These are phyloP conservation scores for Trypoxylus dichotomus DNA, from an alignment of 1,140 invertebrate genomes.

Conservation along the genomic window DNA sequence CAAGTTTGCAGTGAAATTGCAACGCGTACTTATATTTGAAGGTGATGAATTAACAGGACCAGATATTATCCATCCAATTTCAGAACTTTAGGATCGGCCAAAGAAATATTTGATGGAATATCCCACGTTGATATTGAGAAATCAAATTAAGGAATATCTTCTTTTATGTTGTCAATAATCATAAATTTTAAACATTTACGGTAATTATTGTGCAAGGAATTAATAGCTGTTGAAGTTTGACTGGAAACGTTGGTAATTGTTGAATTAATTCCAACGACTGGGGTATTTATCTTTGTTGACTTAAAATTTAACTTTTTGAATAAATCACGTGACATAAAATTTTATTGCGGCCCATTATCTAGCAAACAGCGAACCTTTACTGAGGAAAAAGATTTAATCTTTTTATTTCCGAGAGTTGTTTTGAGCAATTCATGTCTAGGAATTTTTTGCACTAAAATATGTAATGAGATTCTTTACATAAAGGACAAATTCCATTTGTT, in stretches of 20 bases:
- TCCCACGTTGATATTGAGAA: no score
- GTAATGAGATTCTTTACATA: no score
- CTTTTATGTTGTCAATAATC: neutral
- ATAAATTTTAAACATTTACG: neutral
- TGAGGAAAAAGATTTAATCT: neutral
- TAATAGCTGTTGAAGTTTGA: neutral
- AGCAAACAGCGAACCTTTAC: neutral
- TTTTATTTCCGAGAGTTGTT: neutral
- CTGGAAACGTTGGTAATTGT: neutral
- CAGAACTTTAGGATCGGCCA: no score
- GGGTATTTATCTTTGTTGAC: neutral
- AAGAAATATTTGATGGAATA: no score
- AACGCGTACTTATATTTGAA: neutral
- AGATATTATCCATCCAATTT: slow-evolving; percentile 5
- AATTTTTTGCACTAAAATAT: neutral
- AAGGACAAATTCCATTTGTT: neutral
- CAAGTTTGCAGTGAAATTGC: neutral
- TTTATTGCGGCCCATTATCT: neutral
- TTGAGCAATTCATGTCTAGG: neutral
- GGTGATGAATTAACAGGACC: neutral
- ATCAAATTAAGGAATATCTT: neutral
- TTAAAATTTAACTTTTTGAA: neutral
- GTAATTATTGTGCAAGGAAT: neutral
- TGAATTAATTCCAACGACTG: neutral
- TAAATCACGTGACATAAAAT: neutral